Conservation (phyloP, 1,140 invertebrate species). For the Drosophila tristis region DNA sequence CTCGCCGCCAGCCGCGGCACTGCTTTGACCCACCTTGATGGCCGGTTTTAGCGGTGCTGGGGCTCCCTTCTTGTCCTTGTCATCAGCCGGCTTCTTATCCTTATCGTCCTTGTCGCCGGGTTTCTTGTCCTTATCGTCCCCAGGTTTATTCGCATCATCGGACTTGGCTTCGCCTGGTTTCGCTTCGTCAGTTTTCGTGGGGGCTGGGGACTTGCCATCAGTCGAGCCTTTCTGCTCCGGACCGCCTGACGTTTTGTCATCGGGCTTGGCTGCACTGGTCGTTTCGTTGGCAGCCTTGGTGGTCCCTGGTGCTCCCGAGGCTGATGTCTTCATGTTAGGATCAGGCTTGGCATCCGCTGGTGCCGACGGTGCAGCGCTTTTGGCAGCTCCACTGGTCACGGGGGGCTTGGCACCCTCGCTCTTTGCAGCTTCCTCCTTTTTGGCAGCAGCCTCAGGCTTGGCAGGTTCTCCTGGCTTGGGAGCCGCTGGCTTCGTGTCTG, state of each 20-base stretch:
- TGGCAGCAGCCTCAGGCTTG: slow-evolving; percentile 72
- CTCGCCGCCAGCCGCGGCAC: slow-evolving; percentile 80
- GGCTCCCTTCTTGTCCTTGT: slow-evolving; percentile 46
- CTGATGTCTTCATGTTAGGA: slow-evolving; percentile 34
- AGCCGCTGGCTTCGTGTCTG: slow-evolving; percentile 68
- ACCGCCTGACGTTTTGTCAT: slow-evolving; percentile 65
- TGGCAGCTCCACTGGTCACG: slow-evolving; percentile 48
- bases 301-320: slow-evolving; percentile 24
- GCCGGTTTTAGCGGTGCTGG: slow-evolving; percentile 66
- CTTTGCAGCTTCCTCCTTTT: slow-evolving; percentile 74
- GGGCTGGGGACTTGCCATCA: too few species aligned
- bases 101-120: slow-evolving; percentile 34
- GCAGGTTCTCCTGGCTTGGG: slow-evolving; percentile 64
- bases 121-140: slow-evolving; percentile 67
- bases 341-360: slow-evolving; percentile 75
- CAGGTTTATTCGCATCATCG: slow-evolving; percentile 51
- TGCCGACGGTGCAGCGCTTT: slow-evolving; percentile 69
- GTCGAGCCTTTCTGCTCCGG: slow-evolving; percentile 40
- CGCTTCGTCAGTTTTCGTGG: slow-evolving; percentile 34
- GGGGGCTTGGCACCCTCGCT: slow-evolving; percentile 59
- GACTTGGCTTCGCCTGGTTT: slow-evolving; percentile 50
- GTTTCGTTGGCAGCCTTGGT: slow-evolving; percentile 64
- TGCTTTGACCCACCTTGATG: slow-evolving; percentile 81
- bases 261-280: slow-evolving; percentile 61
- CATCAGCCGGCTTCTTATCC: slow-evolving; percentile 24